Conservation (phyloP, 2,888 invertebrate genomes). For the Slavum lentiscoides region DNA sequence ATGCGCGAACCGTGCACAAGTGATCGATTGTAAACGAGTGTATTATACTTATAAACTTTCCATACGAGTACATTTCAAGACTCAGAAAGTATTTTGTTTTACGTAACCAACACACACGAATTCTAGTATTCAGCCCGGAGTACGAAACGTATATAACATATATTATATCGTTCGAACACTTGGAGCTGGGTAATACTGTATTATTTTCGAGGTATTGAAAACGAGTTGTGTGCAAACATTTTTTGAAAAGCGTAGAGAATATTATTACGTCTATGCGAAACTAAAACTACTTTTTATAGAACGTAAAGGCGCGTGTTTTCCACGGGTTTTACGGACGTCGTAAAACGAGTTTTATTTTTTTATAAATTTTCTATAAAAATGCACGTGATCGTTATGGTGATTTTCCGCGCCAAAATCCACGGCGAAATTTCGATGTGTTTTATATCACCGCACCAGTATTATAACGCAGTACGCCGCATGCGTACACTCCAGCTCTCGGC, state of each 20-base stretch:
- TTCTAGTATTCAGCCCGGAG: not conserved
- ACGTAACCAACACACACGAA: not conserved
- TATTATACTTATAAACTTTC: too few relatives aligned
- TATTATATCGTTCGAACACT: not conserved
- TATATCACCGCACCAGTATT: too few relatives aligned
- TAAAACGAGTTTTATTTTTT: slow-evolving; percentile 19
- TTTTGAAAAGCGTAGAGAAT: slow-evolving; percentile 6
- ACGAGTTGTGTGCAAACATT: slow-evolving; percentile 13
- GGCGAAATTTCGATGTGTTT: not conserved
- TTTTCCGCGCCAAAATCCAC: not conserved
- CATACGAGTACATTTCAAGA: not conserved
- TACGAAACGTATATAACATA: too few relatives aligned
- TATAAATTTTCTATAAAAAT: slow-evolving; percentile 13
- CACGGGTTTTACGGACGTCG: not conserved
- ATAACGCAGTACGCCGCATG: too few relatives aligned
- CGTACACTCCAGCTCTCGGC: too few relatives aligned
- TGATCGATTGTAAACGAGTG: too few relatives aligned
- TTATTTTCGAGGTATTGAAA: slow-evolving; percentile 22
- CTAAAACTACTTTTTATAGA: slow-evolving; percentile 19
- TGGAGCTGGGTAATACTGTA: not conserved
- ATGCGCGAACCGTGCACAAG: too few relatives aligned
- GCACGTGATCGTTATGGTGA: not conserved
- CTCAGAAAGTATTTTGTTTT: not conserved
- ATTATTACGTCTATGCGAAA: slow-evolving; percentile 13
- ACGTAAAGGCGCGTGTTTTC: slow-evolving; percentile 16